Conservation (phyloP, 2,113 vertebrate genomes). For the Sylvilagus bachmani region DNA sequence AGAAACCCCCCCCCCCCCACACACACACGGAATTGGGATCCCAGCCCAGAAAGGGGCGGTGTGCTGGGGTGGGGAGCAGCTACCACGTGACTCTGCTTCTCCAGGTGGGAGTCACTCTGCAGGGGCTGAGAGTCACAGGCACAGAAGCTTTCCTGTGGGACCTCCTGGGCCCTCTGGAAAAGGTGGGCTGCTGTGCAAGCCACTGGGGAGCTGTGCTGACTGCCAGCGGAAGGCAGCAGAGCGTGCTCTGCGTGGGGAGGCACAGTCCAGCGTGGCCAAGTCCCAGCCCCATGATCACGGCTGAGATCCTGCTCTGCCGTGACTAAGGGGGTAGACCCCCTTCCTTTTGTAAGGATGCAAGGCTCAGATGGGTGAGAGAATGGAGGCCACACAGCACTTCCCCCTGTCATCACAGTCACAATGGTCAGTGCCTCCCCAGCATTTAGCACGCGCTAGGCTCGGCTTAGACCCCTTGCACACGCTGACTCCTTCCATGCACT, state of each 20-base stretch:
- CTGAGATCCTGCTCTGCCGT: neutral
- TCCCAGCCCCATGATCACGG: neutral
- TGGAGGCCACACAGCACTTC: neutral
- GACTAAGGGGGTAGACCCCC: neutral
- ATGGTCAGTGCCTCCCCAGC: neutral
- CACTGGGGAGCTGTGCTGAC: neutral
- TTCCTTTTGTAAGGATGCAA: neutral
- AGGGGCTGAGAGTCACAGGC: neutral
- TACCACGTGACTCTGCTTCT: neutral
- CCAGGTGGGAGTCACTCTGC: neutral
- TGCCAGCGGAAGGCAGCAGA: neutral
- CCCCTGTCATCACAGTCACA: neutral
- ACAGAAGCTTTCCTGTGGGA: neutral
- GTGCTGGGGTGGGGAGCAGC: neutral
- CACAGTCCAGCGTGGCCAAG: fast-evolving
- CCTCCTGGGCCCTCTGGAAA: neutral
- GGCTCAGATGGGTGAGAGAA: neutral
- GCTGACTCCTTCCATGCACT: neutral
- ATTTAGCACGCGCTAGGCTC: neutral
- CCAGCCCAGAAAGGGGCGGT: neutral
- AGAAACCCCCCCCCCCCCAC: neutral
- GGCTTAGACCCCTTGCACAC: neutral
- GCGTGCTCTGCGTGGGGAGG: fast-evolving
- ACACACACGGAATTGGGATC: neutral
- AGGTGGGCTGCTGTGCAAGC: neutral